phyloP scores from a whole-genome alignment of 2,888 invertebrate species.

The Catonia carolina region DNA sequence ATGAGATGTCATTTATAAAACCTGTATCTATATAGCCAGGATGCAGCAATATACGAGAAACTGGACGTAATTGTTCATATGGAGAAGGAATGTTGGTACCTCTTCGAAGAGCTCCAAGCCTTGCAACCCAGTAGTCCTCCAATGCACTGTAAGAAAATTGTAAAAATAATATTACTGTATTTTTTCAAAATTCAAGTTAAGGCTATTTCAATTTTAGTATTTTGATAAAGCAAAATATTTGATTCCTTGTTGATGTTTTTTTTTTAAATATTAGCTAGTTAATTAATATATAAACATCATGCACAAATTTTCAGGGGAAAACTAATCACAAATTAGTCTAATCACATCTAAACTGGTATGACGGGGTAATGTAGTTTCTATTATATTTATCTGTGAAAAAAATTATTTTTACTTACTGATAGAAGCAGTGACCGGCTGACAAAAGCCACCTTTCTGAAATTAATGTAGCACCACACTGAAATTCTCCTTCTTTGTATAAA shows the following conservation, averaged over 20 bases:
- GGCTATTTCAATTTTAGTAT: too few species aligned
- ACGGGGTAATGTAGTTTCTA: too few species aligned
- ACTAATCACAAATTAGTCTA: too few species aligned
- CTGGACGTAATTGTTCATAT: slow-evolving; percentile 61
- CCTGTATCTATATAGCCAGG: slow-evolving; percentile 68
- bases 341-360: too few species aligned
- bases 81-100: slow-evolving; percentile 68
- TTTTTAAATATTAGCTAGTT: too few species aligned
- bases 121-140: slow-evolving; percentile 70
- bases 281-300: too few species aligned
- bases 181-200: too few species aligned
- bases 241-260: too few species aligned
- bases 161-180: slow-evolving; percentile 1
- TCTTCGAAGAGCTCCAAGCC: slow-evolving; percentile 66
- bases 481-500: slow-evolving; percentile 74
- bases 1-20: slow-evolving; percentile 70
- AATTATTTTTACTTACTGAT: slow-evolving; percentile 62
- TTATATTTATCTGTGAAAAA: too few species aligned
- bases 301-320: too few species aligned
- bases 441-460: slow-evolving; percentile 65
- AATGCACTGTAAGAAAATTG: slow-evolving; percentile 51
- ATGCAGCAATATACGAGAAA: slow-evolving; percentile 60
- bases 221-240: too few species aligned
- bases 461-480: slow-evolving; percentile 74
- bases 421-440: slow-evolving; percentile 76